phyloP scores from a whole-genome alignment of 2,888 invertebrate species.

The Nemotelus pantherinus region DNA sequence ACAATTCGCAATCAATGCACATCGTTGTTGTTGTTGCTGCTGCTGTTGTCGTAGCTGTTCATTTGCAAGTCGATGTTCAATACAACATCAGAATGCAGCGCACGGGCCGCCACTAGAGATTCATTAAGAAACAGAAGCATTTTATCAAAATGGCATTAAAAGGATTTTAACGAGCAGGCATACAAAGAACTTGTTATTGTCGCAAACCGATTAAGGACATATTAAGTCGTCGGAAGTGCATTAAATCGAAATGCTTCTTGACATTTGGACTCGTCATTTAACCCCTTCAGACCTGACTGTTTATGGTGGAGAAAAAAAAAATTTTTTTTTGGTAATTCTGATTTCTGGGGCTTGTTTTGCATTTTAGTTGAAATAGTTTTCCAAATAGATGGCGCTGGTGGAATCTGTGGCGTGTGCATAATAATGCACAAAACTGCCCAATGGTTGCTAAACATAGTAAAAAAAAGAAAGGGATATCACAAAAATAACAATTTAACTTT shows the following conservation, averaged over 20 bases:
- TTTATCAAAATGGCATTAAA: constrained; percentile 45
- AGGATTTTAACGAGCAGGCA: constrained; percentile 43
- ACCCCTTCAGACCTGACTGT: too few relatives aligned
- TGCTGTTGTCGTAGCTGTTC: background rate
- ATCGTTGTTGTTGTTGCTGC: constrained; percentile 2
- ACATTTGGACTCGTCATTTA: constrained; percentile 52
- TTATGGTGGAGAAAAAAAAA: too few relatives aligned
- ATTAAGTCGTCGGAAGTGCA: constrained; percentile 55
- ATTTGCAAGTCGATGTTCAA: too few relatives aligned
- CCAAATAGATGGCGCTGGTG: too few relatives aligned
- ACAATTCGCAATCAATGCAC: constrained; percentile 26
- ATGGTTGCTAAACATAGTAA: too few relatives aligned
- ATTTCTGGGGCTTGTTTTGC: too few relatives aligned
- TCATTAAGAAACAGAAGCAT: constrained; percentile 44
- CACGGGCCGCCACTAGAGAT: constrained; percentile 6
- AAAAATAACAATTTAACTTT: too few relatives aligned
- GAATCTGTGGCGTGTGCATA: too few relatives aligned
- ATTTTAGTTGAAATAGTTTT: too few relatives aligned
- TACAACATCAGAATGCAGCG: background rate
- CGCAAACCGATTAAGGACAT: constrained; percentile 46
- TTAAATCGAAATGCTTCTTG: constrained; percentile 55
- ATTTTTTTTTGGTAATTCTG: too few relatives aligned
- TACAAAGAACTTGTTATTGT: constrained; percentile 38
- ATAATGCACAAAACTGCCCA: too few relatives aligned
- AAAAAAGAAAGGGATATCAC: too few relatives aligned